phyloP scores from a whole-genome alignment of 2,888 invertebrate genomes.

The Drosophila peninsularis region DNA sequence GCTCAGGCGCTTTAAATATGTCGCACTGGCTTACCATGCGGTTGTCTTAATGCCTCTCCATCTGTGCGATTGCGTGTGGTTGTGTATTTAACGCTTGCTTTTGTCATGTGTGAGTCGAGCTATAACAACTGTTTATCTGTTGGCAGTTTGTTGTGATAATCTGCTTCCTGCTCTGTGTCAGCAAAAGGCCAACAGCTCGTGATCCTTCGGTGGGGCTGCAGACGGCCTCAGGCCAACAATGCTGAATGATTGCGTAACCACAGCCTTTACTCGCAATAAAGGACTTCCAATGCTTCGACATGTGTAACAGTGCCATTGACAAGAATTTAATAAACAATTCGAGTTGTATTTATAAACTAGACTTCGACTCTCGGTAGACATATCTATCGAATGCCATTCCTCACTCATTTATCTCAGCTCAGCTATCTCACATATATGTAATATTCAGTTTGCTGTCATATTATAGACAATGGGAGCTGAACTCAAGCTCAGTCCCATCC shows the following conservation, averaged over 20 bases:
- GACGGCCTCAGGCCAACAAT: constrained; percentile 24
- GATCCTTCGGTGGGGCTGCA: constrained; percentile 17
- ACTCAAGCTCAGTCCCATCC: neutral
- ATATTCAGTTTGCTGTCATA: neutral
- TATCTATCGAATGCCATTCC: no score
- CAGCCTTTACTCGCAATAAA: constrained; percentile 28
- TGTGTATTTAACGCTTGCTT: constrained; percentile 38
- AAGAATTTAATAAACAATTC: constrained; percentile 17
- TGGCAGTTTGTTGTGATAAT: constrained; percentile 56
- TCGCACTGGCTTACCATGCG: constrained; percentile 46
- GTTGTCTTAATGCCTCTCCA: constrained; percentile 23
- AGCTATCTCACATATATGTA: neutral
- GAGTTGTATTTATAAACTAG: neutral
- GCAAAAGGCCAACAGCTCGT: constrained; percentile 36
- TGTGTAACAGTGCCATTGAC: constrained; percentile 21
- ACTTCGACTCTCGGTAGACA: neutral
- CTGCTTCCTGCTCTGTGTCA: constrained; percentile 28
- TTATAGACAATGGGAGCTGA: neutral
- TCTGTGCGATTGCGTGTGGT: constrained; percentile 5
- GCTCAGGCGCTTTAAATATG: constrained; percentile 66
- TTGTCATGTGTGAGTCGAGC: constrained; percentile 44
- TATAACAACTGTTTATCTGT: constrained; percentile 58
- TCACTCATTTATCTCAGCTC: no score
- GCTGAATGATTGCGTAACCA: constrained; percentile 20
- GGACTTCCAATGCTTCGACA: constrained; percentile 26